These are phyloP conservation scores for Corapipo altera DNA, from an alignment of 2,113 vertebrate species.

Conservation along the genomic window DNA sequence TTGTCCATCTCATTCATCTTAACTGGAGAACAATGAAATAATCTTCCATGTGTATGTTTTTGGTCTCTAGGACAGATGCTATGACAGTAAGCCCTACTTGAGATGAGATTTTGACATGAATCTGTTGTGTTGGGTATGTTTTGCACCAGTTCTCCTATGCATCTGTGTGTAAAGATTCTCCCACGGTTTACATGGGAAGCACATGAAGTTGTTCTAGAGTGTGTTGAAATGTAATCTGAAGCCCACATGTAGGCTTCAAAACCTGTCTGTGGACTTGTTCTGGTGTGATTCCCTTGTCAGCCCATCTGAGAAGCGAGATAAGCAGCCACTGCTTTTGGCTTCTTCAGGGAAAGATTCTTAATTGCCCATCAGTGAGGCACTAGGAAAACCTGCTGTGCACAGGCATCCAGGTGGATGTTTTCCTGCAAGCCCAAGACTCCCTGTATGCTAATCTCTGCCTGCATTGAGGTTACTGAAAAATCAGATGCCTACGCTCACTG, in stretches of 20 bases:
- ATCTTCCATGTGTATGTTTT: neutral
- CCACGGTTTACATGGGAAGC: neutral
- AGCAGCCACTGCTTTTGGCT: neutral
- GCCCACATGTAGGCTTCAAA: neutral
- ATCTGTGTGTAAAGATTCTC: neutral
- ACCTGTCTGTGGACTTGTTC: neutral
- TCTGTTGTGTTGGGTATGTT: neutral
- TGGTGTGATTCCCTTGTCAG: neutral
- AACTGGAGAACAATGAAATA: neutral
- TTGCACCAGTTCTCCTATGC: neutral
- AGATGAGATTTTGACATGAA: neutral
- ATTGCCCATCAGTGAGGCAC: neutral
- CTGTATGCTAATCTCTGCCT: neutral
- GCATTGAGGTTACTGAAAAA: neutral
- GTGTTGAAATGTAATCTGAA: neutral
- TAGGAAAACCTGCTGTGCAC: neutral
- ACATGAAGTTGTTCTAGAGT: neutral
- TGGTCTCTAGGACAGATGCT: neutral
- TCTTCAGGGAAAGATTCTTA: neutral
- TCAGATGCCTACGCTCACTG: neutral
- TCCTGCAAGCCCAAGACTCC: neutral
- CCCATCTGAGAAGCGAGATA: neutral
- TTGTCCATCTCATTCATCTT: neutral
- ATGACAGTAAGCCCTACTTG: neutral
- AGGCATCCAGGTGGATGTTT: neutral